phyloP scores from a whole-genome alignment of 2,888 invertebrate genomes.

The Creontiades dilutus region DNA sequence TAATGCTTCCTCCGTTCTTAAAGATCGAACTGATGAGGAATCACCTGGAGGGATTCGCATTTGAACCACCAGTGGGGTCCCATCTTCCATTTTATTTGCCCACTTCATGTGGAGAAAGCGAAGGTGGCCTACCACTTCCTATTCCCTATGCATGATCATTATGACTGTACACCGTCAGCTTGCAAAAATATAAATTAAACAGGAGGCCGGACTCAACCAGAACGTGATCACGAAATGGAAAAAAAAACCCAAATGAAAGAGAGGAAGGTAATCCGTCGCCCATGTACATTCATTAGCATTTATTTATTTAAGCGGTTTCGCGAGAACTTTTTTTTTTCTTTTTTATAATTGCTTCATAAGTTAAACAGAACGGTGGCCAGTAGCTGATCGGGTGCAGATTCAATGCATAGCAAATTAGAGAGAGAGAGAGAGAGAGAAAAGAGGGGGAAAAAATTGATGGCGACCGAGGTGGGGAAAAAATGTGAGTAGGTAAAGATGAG shows the following conservation, averaged over 20 bases:
- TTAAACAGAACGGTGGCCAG: slow-evolving; percentile 74
- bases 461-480: background rate
- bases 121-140: background rate
- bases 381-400: slow-evolving; percentile 73
- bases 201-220: background rate
- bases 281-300: slow-evolving; percentile 74
- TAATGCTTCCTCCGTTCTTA: too few species aligned
- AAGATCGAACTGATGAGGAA: too few species aligned
- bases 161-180: background rate
- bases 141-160: slow-evolving; percentile 41
- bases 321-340: slow-evolving; percentile 67
- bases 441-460: background rate
- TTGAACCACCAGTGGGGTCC: too few species aligned
- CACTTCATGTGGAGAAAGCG: too few species aligned
- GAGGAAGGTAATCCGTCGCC: slow-evolving; percentile 66
- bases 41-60: too few species aligned
- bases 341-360: slow-evolving; percentile 75
- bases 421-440: slow-evolving; percentile 55
- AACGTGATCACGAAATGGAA: background rate
- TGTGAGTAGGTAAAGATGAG: background rate
- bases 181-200: slow-evolving; percentile 59
- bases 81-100: too few species aligned
- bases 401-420: slow-evolving; percentile 75
- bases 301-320: slow-evolving; percentile 74
- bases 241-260: slow-evolving; percentile 54